Evolutionary conservation across 2,888 invertebrate species (phyloP).

Genomic region (Lacanobia oleracea): DNA sequence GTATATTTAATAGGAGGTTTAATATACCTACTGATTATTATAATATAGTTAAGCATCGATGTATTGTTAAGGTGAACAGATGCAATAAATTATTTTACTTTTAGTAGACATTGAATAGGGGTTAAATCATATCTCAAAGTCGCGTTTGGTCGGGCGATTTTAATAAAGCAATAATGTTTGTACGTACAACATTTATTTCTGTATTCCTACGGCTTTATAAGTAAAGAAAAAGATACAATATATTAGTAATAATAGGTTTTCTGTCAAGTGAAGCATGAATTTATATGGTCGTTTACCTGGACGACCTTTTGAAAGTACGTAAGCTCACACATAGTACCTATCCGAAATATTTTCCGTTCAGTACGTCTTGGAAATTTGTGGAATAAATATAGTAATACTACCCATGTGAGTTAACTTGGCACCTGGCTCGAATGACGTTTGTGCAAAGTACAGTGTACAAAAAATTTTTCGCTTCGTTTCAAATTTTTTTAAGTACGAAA

Average conservation of each 20-base stretch:
- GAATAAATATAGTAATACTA: conserved; percentile 16
- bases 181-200: conserved; percentile 42
- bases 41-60: conserved; percentile 62
- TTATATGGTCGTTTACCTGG: conserved; percentile 6
- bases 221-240: conserved; percentile 15
- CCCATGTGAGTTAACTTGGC: too few species aligned
- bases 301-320: conserved; percentile 7
- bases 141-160: conserved; percentile 54
- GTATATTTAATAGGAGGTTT: conserved; percentile 69
- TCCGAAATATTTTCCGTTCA: conserved; percentile 29
- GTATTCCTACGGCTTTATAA: conserved; percentile 10
- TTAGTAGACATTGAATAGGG: conserved; percentile 54
- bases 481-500: too few species aligned
- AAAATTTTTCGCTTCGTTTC: too few species aligned
- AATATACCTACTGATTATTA: conserved; percentile 59
- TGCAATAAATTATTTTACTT: conserved; percentile 65
- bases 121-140: conserved; percentile 67
- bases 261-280: neutral
- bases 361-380: conserved; percentile 27
- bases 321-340: neutral
- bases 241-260: conserved; percentile 6
- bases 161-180: conserved; percentile 63
- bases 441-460: too few species aligned
- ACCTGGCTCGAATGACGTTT: too few species aligned
- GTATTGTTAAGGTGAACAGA: conserved; percentile 64